phyloP scores from a whole-genome alignment of 2,888 invertebrate species.

The Habrosyne pyritoides region DNA sequence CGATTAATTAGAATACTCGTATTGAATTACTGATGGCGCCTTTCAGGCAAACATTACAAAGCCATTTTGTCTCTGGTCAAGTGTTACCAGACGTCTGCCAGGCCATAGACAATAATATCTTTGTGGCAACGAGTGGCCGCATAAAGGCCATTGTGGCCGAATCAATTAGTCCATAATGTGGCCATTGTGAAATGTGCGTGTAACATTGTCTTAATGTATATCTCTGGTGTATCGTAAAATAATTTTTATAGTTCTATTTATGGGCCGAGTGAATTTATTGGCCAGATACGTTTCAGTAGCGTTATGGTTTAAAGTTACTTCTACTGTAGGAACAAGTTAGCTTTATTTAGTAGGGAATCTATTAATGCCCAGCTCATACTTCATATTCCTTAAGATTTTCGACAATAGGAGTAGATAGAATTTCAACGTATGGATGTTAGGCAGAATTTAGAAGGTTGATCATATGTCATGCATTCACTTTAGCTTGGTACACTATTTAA shows the following conservation, averaged over 20 bases:
- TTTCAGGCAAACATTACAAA: conserved; percentile 73
- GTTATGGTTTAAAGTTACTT: conserved; percentile 65
- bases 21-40: conserved; percentile 80
- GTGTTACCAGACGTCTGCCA: conserved; percentile 80
- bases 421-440: background rate
- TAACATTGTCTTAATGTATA: conserved; percentile 82
- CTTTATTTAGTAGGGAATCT: background rate
- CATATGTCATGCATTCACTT: too few relatives aligned
- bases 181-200: conserved; percentile 71
- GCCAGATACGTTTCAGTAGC: conserved; percentile 77
- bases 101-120: conserved; percentile 77
- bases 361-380: too few relatives aligned
- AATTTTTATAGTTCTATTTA: conserved; percentile 82
- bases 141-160: conserved; percentile 78
- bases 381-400: too few relatives aligned
- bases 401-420: background rate
- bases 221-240: conserved; percentile 75
- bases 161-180: conserved; percentile 81
- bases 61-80: conserved; percentile 82
- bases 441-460: background rate
- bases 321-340: conserved; percentile 16
- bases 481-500: background rate
- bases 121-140: conserved; percentile 65
- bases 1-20: conserved; percentile 50
- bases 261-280: conserved; percentile 72